phyloP scores from a whole-genome alignment of 2,797 vertebrate species.

The Sternarchorhynchus goeldii region DNA sequence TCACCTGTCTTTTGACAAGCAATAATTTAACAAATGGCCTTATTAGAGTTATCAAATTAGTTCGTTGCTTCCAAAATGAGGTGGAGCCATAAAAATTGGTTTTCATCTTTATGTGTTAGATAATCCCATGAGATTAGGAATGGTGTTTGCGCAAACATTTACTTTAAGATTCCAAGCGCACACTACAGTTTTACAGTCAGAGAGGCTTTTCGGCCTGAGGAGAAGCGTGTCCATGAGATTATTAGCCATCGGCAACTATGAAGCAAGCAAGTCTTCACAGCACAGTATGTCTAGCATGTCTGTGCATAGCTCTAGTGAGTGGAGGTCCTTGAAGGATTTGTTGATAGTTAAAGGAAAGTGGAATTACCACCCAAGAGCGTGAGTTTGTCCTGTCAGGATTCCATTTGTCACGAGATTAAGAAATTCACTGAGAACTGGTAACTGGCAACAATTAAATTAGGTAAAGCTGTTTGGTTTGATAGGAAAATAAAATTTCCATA shows the following conservation, averaged over 20 bases:
- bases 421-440: background rate
- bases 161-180: background rate
- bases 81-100: no score
- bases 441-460: background rate
- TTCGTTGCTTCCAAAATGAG: no score
- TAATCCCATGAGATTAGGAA: no score
- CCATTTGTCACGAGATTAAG: background rate
- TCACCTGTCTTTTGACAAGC: background rate
- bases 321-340: background rate
- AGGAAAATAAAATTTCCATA: background rate
- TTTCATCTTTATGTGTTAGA: no score
- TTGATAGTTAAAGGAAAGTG: background rate
- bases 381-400: background rate
- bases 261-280: background rate
- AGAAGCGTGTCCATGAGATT: constrained; percentile 4
- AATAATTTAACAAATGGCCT: no score
- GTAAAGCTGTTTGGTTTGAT: background rate
- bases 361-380: no score
- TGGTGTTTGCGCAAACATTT: no score
- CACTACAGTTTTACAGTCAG: background rate
- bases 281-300: background rate
- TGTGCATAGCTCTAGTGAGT: background rate
- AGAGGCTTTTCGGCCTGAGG: background rate
- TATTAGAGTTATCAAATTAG: no score
- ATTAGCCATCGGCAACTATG: background rate